Evolutionary conservation across 2,888 invertebrate species (phyloP), one percentile per base, ranked within the genome.

Genomic region (Sinotaia quadrata): DNA sequence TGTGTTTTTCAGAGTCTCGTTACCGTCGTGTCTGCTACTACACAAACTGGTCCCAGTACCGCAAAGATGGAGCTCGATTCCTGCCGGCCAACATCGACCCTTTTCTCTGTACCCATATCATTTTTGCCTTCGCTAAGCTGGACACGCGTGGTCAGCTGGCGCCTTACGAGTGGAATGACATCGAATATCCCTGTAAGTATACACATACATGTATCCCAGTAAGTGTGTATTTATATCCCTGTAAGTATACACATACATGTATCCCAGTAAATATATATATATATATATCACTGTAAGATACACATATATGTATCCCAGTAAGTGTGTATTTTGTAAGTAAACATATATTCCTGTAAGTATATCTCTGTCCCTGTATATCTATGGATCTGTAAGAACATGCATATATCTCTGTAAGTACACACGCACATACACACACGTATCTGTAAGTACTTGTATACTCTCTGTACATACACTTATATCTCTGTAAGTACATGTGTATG

Each of bases 121-220:
- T 78, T 54, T 78, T 77, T 61, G 72, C 76, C 15, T 78, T 78
- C 54, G 75, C 79, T 27, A 78, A 79, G 58, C 54, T 81, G 21
- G 75, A 73, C 60, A 69, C 71, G 36, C 66, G 62, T 2, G 69
- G 75, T 4, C 73, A 95, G 83, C 90, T 97, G 69, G 94, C 95
- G 75, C 94, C 96, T 31, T 96, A 96, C 86, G 97, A 97, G 87
- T 93, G 95, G 79, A 97, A 96, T 85, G 97, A 97, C 83, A 96
- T 96, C 86, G 73, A 72, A 29, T 75, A 76, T 63, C 75, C 77
- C n/a, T 74, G 78, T 78, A 67, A 75, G 78, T 75, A 29, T 7
- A 29, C 10, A 12, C 2, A 3, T 57, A 12, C 21, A 18, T 57
- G 33, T 33, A 57, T 4, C 41, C 41, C 47, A 7, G n/a, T 47